These are phyloP conservation scores for Antheraea assamensis DNA, from an alignment of 2,888 invertebrate species.

Conservation along the genomic window DNA sequence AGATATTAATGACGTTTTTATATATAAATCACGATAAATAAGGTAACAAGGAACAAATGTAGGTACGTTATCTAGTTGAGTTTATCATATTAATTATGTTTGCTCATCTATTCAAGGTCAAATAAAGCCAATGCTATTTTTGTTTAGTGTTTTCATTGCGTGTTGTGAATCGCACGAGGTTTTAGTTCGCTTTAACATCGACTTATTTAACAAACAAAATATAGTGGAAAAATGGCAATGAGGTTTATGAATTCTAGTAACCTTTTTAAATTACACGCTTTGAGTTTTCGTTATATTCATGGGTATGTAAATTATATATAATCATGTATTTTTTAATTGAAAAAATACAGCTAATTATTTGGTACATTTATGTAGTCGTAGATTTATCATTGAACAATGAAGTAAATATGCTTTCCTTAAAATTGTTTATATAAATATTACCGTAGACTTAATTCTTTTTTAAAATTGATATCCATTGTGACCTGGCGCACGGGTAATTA, in stretches of 20 bases:
- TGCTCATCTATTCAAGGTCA: slow-evolving; percentile 36
- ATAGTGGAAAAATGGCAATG: not conserved
- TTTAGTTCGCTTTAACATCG: not conserved
- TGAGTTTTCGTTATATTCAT: not conserved
- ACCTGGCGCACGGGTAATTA: no score
- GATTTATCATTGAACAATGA: no score
- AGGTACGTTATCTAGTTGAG: not conserved
- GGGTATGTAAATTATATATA: not conserved
- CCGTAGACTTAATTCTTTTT: no score
- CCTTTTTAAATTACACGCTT: not conserved
- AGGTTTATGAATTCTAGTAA: not conserved
- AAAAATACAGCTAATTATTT: not conserved
- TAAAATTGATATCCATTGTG: no score
- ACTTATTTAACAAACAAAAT: not conserved
- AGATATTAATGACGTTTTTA: no score
- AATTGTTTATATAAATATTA: no score
- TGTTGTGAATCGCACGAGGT: not conserved
- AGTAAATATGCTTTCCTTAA: no score
- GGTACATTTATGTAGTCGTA: no score
- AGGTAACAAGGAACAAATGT: not conserved
- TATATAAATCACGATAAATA: no score
- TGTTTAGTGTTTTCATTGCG: slow-evolving; percentile 14
- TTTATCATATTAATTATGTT: not conserved
- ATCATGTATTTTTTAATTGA: not conserved
- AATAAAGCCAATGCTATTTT: slow-evolving; percentile 33